phyloP scores from a whole-genome alignment of 2,888 invertebrate genomes.

The Adelognathus sp. region DNA sequence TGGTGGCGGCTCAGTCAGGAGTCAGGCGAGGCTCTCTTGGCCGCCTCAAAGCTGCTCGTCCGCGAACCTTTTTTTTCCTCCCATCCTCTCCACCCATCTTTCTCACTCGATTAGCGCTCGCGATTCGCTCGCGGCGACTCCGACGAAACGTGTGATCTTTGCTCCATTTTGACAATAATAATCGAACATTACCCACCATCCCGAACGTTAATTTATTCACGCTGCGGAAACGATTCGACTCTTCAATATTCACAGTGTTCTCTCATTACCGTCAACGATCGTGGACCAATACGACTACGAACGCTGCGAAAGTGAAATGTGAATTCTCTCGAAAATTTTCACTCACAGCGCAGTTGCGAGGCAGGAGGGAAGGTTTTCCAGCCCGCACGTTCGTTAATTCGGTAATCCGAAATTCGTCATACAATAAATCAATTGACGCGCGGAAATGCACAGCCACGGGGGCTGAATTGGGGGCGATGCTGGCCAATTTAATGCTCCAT shows the following conservation, averaged over 20 bases:
- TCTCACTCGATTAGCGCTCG: slow-evolving; percentile 37
- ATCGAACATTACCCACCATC: slow-evolving; percentile 41
- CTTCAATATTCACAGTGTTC: slow-evolving; percentile 2
- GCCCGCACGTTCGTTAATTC: slow-evolving; percentile 59
- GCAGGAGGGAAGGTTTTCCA: not conserved
- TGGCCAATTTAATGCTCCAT: slow-evolving; percentile 64
- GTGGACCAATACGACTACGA: slow-evolving; percentile 38
- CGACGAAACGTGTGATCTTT: slow-evolving; percentile 51
- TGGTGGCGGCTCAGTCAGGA: slow-evolving; percentile 64
- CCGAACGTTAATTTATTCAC: slow-evolving; percentile 14
- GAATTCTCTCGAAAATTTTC: slow-evolving; percentile 52
- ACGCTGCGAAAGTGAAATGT: not conserved
- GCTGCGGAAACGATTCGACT: slow-evolving; percentile 2
- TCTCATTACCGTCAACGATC: slow-evolving; percentile 50
- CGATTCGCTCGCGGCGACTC: slow-evolving; percentile 46
- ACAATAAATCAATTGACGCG: slow-evolving; percentile 68
- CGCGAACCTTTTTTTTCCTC: not conserved
- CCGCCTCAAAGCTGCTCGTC: not conserved
- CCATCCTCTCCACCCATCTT: slow-evolving; percentile 2
- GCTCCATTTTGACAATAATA: slow-evolving; percentile 53
- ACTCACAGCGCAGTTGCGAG: slow-evolving; percentile 17
- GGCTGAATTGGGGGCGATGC: slow-evolving; percentile 1
- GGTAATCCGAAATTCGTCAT: slow-evolving; percentile 66
- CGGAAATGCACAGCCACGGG: slow-evolving; percentile 47
- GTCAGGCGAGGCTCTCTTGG: slow-evolving; percentile 23